Evolutionary conservation across 2,113 vertebrate genomes (phyloP).

Genomic region (Dryoscopus gambensis): DNA sequence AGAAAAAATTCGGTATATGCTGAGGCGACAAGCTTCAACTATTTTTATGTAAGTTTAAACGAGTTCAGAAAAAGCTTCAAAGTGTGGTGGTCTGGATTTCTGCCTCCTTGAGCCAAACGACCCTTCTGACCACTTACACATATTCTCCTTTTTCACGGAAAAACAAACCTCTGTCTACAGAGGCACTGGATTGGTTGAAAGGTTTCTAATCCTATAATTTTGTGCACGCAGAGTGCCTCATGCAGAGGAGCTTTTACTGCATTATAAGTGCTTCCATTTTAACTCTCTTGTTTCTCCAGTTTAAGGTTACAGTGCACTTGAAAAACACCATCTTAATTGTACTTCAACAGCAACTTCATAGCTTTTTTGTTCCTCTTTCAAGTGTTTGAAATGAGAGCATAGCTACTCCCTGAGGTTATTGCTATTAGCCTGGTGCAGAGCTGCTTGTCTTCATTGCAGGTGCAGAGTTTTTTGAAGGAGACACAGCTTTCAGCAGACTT

Average conservation of each 20-base stretch:
- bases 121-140: not conserved
- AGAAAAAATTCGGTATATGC: not conserved
- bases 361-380: conserved; percentile 33
- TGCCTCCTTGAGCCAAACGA: not conserved
- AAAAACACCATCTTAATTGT: conserved; percentile 59
- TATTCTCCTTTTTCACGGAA: not conserved
- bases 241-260: conserved; percentile 24
- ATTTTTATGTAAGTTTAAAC: not conserved
- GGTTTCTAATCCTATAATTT: conserved; percentile 54
- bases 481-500: not conserved
- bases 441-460: not conserved
- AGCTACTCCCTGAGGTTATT: conserved; percentile 12
- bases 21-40: not conserved
- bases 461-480: conserved; percentile 4
- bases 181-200: not conserved
- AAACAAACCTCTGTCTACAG: not conserved
- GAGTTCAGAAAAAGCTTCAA: not conserved
- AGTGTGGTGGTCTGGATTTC: not conserved
- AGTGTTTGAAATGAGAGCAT: conserved; percentile 21
- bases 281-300: conserved; percentile 4
- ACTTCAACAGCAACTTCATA: conserved; percentile 30
- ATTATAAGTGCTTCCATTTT: conserved; percentile 42
- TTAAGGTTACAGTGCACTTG: conserved; percentile 54
- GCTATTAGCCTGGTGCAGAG: not conserved
- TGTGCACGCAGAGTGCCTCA: conserved; percentile 6